Percentiles rank a stretch among this genome's conserved stretches.
phyloP scores from a whole-genome alignment of 2,888 invertebrate genomes.

The Polydrusus tereticollis region DNA sequence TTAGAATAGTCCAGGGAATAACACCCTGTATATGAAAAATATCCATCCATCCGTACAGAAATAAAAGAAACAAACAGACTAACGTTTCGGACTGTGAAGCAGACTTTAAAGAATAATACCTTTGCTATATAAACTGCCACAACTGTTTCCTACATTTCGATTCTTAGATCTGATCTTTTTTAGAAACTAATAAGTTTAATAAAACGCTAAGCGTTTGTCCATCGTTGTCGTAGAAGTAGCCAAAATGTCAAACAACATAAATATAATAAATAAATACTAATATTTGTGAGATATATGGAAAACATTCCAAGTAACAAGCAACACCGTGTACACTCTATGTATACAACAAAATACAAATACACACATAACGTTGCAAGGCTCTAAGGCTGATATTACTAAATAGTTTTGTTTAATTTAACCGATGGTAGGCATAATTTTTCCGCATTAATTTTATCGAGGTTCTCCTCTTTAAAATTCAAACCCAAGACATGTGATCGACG shows the following conservation, averaged over 20 bases:
- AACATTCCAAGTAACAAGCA: slow-evolving; percentile 10
- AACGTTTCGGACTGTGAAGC: too few relatives aligned
- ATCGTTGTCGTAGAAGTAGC: neutral
- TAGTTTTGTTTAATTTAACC: slow-evolving; percentile 57
- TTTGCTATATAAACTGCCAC: too few relatives aligned
- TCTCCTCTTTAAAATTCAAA: slow-evolving; percentile 51
- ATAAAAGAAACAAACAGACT: too few relatives aligned
- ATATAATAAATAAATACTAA: slow-evolving; percentile 13
- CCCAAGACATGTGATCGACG: slow-evolving; percentile 58
- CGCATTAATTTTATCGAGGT: slow-evolving; percentile 50
- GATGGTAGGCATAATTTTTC: slow-evolving; percentile 56
- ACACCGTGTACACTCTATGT: slow-evolving; percentile 5
- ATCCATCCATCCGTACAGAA: too few relatives aligned
- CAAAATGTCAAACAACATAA: neutral
- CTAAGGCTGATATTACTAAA: slow-evolving; percentile 47
- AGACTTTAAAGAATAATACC: too few relatives aligned
- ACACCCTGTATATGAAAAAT: too few relatives aligned
- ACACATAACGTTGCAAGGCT: neutral
- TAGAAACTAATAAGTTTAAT: neutral
- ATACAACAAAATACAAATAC: slow-evolving; percentile 13
- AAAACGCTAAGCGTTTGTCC: neutral
- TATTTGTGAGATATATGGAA: neutral
- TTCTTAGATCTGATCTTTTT: neutral
- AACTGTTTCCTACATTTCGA: neutral
- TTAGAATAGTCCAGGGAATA: too few relatives aligned